phyloP scores from a whole-genome alignment of 2,113 vertebrate genomes.

The Ovis aries region ARS-UI_Ramb_v3.0 NC_056054.1:277831001-277831500 shows the following conservation, averaged over 20 bases:
- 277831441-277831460: conserved; percentile 74
- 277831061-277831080: conserved; percentile 76
- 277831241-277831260: conserved; percentile 47
- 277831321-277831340: conserved; percentile 78
- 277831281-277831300: conserved; percentile 71
- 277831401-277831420: conserved; percentile 58
- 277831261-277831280: conserved; percentile 78
- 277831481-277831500: conserved; percentile 72
- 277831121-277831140: background rate
- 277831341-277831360: conserved; percentile 75
- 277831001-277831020: conserved; percentile 76
- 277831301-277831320: conserved; percentile 72
- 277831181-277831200: conserved; percentile 3
- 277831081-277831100: conserved; percentile 79
- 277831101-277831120: conserved; percentile 76
- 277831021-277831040: conserved; percentile 55
- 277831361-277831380: conserved; percentile 81
- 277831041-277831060: conserved; percentile 76
- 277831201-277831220: background rate
- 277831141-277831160: conserved; percentile 31
- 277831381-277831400: conserved; percentile 73
- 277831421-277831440: conserved; percentile 80
- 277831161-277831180: conserved; percentile 68
- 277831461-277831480: conserved; percentile 80
- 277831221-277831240: conserved; percentile 29